These are phyloP conservation scores for Chaetoderma sp. DNA, from an alignment of 2,888 invertebrate species.

Conservation along the genomic window DNA sequence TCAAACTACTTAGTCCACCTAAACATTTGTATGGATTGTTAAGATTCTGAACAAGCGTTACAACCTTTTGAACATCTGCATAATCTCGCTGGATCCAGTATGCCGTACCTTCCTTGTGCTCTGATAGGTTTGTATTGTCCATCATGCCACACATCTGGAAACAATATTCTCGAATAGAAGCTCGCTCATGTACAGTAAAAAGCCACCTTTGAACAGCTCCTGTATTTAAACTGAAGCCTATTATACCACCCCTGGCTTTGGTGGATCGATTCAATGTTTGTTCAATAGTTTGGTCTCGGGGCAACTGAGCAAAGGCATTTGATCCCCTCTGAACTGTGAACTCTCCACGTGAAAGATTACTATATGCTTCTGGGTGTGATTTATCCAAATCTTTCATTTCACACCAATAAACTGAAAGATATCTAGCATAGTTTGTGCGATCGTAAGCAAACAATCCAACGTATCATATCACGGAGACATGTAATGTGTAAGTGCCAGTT, in stretches of 20 bases:
- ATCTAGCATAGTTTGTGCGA: conserved; percentile 20
- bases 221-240: conserved; percentile 9
- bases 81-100: no score
- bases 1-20: background rate
- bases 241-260: conserved; percentile 27
- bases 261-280: conserved; percentile 23
- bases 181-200: conserved; percentile 6
- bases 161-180: conserved; percentile 12
- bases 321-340: conserved; percentile 14
- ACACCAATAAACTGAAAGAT: conserved; percentile 26
- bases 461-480: conserved; percentile 9
- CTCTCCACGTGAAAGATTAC: background rate
- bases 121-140: no score
- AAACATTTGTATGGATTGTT: conserved; percentile 7
- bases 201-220: conserved; percentile 25
- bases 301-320: conserved; percentile 7
- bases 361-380: conserved; percentile 15
- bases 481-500: conserved; percentile 25
- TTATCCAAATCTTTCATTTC: conserved; percentile 33
- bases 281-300: conserved; percentile 22
- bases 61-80: no score
- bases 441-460: conserved; percentile 27
- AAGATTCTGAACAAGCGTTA: background rate
- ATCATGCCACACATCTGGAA: conserved; percentile 15
- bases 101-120: background rate